Conservation (phyloP, 2,888 invertebrate genomes). For the Liopterus haemorrhoidalis region DNA sequence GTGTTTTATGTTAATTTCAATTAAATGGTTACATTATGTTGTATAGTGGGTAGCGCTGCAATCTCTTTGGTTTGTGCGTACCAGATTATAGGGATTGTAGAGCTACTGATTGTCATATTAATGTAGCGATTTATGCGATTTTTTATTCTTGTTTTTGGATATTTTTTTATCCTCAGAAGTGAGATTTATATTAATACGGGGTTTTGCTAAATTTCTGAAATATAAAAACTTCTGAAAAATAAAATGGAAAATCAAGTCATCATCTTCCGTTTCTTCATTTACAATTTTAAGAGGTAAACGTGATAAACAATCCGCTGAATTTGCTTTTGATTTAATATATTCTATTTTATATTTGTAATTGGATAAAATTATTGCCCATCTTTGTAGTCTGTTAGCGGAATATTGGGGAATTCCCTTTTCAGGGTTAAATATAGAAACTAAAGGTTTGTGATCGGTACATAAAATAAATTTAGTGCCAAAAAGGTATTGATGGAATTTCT, state of each 20-base stretch:
- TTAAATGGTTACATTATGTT: too few species aligned
- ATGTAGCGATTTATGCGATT: too few species aligned
- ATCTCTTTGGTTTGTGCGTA: too few species aligned
- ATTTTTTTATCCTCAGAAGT: too few species aligned
- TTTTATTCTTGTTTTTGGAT: too few species aligned
- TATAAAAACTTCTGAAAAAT: neutral
- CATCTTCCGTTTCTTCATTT: neutral
- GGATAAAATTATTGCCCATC: slow-evolving; percentile 7
- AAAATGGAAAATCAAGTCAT: neutral
- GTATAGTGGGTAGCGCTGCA: too few species aligned
- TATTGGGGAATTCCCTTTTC: slow-evolving; percentile 2
- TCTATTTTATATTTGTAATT: slow-evolving; percentile 6
- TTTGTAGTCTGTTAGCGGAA: neutral
- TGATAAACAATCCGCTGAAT: slow-evolving; percentile 1
- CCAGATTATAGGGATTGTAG: too few species aligned
- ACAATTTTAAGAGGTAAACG: neutral
- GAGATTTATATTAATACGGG: too few species aligned
- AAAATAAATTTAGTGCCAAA: slow-evolving; percentile 5
- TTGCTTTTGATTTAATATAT: slow-evolving; percentile 1
- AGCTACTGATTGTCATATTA: too few species aligned
- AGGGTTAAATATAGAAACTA: slow-evolving; percentile 4
- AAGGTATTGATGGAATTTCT: too few species aligned
- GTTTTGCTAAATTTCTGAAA: too few species aligned
- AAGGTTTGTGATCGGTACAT: slow-evolving; percentile 1
- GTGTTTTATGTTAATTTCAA: too few species aligned